Conservation (phyloP, 2,113 vertebrate species). For the Cheilinus undulatus region DNA sequence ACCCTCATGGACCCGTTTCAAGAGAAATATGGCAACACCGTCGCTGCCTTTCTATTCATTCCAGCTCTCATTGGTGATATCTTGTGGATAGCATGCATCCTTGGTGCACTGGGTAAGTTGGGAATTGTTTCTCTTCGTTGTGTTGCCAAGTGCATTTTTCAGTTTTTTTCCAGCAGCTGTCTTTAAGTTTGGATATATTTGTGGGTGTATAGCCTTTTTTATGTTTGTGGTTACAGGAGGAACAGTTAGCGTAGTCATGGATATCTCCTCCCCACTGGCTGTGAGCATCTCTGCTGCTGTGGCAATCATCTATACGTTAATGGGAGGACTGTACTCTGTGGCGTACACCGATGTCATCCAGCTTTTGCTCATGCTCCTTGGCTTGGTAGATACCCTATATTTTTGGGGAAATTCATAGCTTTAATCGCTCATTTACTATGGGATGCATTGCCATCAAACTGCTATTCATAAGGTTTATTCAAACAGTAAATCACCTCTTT, state of each 20-base stretch:
- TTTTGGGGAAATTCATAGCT: not conserved
- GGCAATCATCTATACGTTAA: slow-evolving; percentile 81
- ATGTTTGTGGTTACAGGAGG: slow-evolving; percentile 68
- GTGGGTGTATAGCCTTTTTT: not conserved
- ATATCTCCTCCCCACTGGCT: slow-evolving; percentile 71
- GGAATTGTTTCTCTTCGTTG: no score
- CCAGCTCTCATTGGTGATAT: slow-evolving; percentile 81
- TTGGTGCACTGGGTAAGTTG: slow-evolving; percentile 81
- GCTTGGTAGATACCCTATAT: slow-evolving; percentile 75
- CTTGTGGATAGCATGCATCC: slow-evolving; percentile 85
- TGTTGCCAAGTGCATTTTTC: no score
- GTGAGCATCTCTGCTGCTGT: slow-evolving; percentile 79
- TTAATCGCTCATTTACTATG: no score
- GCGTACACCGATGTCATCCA: slow-evolving; percentile 87
- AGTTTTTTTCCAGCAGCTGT: not conserved
- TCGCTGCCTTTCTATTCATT: slow-evolving; percentile 81
- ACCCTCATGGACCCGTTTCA: slow-evolving; percentile 86
- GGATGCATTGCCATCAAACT: no score
- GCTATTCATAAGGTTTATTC: no score
- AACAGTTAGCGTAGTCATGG: slow-evolving; percentile 82
- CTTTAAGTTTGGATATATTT: not conserved
- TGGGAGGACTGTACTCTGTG: slow-evolving; percentile 86
- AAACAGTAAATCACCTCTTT: no score
- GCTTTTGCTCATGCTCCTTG: slow-evolving; percentile 77
- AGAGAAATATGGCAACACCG: slow-evolving; percentile 75